Base-by-base conservation (phyloP, 2,888 invertebrate genomes). In the Tetragonisca angustula region DNA sequence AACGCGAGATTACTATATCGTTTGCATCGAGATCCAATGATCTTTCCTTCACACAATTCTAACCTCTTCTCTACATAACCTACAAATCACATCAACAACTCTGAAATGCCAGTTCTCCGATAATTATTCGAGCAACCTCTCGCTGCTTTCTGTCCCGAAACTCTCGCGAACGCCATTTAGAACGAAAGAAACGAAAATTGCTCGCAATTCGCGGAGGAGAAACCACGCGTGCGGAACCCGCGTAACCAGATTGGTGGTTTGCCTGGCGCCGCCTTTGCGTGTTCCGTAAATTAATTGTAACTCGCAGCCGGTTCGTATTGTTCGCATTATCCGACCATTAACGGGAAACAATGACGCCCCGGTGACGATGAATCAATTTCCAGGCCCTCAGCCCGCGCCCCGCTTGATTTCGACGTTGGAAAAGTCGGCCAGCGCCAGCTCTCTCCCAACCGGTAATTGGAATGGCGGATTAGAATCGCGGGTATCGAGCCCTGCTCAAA, bases 241-340 rank as follows among this genome's bases (percentile, higher is more conserved):
- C 71, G 59, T 27, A 49, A 61, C 6, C 61, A 62, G 21, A 32
- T 72, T n/a, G 15, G 32, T 11, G 62, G 62, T 62, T 62, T n/a
- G 21, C 61, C 24, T 50, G n/a, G 32, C 15, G 27, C 15, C 49
- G 49, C 61, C 50, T 61, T 43, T 62, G 61, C 61, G 76, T 50
- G 61, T 43, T 36, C 36, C 64, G 17, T 70, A 77, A 77, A 80
- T 80, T 80, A 80, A 77, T 80, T 36, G 77, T 59, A 76, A 71
- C 59, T 77, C 65, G 17, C 56, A 27, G 5, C 4, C 19, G 24
- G 50, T 36, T 27, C 50, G 59, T 36, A 71, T 80, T 81, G 71
- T 81, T 43, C 71, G 43, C 43, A 71, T 77, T 77, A 70, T 43
- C 4, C 36, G 59, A 52, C 65, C 52, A 81, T 81, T 81, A 81